Percentiles rank a stretch among this genome's conserved stretches.
phyloP scores from a whole-genome alignment of 2,113 vertebrate species.

The Ailurus styani region DNA sequence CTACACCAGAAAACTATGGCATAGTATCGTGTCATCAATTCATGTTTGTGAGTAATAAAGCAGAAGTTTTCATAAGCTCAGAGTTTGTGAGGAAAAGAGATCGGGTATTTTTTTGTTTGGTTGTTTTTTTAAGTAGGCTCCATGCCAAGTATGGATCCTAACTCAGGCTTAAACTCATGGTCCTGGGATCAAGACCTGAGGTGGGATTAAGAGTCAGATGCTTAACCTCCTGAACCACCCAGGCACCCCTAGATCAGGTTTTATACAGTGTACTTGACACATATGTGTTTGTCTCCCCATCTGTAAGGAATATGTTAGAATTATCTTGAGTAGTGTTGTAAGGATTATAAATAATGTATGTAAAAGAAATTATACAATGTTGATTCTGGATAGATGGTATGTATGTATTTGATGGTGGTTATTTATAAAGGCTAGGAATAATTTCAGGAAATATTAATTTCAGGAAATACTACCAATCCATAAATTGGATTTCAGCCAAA shows the following conservation, averaged over 20 bases:
- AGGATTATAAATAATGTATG: background rate
- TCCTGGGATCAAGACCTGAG: background rate
- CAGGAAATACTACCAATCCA: background rate
- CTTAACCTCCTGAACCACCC: background rate
- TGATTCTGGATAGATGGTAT: background rate
- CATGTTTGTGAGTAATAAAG: background rate
- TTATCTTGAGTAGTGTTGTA: background rate
- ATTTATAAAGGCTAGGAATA: background rate
- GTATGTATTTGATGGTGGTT: background rate
- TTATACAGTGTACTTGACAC: background rate
- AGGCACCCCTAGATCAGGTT: background rate
- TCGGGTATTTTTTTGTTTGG: background rate
- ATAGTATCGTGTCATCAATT: background rate
- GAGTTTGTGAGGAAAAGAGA: background rate
- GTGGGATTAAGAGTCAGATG: background rate
- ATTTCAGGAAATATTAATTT: background rate
- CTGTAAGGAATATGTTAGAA: background rate
- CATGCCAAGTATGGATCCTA: too few relatives aligned
- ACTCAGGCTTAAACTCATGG: background rate
- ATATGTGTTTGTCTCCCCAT: background rate
- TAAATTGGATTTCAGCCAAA: background rate
- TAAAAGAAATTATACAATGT: background rate
- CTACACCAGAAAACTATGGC: background rate
- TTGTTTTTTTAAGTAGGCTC: background rate
- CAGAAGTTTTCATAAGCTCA: background rate